Base-by-base conservation (phyloP, 2,888 invertebrate species). In the Xestia c-nigrum region DNA sequence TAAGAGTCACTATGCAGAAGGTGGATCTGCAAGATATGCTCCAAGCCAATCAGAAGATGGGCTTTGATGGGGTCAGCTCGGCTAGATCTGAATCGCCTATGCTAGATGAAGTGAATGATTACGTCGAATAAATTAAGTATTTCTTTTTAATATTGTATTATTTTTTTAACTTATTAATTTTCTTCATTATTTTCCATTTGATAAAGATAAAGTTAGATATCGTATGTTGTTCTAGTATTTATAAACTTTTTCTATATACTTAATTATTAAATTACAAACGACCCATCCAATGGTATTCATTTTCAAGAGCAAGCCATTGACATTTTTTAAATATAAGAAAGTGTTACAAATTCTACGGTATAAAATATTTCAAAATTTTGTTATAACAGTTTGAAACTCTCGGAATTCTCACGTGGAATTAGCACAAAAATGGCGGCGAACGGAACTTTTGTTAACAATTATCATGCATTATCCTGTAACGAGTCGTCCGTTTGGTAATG, bases 1-100 rank as follows among this genome's bases (percentile, higher is more conserved):
- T 96, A 46, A 93, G 93, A 78, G 96, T 96, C 0, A 96, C 96
- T 2, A 96, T 96, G 94, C 93, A 95, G 90, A 96, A 96, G 83
- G 95, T 94, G 9, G 94, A 95, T 87, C 78, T 96, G 72, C 83
- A 94, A 78, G 93, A 95, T 19, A 88, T 92, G 88, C 80, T 94
- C 1, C 92, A 93, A 6, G 68, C 83, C 0, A 90, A 84, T 46
- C 63, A 31, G n/a, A 40, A 43, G 19, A 88, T 69, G 19, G 82
- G 38, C 10, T 68, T 19, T 3, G 69, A 46, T 57, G 40, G 66
- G 2, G 59, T 38, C 12, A 40, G 55, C 19, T 81, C 78, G 24
- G 50, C 19, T 12, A 52, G 24, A 0, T 50, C 78, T 5, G 14
- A 46, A 3, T 69, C 70, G 4, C 72, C 84, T 31, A 55, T 47